A percentile compares a stretch with the other conserved stretches of the same genome.
phyloP scores from a whole-genome alignment of 2,888 invertebrate species.

The Morpho helenor region DNA sequence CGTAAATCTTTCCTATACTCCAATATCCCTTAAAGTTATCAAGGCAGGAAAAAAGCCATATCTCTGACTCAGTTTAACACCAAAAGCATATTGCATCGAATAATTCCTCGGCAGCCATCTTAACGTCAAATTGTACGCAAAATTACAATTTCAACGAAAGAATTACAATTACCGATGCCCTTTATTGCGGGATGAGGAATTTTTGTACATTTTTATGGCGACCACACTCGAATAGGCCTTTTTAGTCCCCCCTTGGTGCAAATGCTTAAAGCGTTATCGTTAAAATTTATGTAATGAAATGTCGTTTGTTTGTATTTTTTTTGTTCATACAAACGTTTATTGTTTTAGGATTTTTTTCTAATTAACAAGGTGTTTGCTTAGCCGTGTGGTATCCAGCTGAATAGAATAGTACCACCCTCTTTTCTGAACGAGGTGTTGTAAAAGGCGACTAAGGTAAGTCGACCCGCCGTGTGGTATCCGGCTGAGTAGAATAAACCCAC shows the following conservation, averaged over 20 bases:
- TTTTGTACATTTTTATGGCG: constrained; percentile 56
- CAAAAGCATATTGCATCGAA: constrained; percentile 41
- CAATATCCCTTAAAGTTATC: no score
- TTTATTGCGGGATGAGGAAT: constrained; percentile 54
- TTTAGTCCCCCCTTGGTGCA: constrained; percentile 43
- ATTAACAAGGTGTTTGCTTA: no score
- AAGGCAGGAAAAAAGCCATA: constrained; percentile 2
- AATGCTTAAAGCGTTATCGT: constrained; percentile 56
- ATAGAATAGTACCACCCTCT: no score
- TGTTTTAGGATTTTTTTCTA: neutral
- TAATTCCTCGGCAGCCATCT: constrained; percentile 47
- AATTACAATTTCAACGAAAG: constrained; percentile 56
- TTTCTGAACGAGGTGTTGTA: no score
- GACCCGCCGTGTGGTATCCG: no score
- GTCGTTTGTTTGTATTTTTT: constrained; percentile 36
- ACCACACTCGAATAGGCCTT: constrained; percentile 56
- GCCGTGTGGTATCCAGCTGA: no score
- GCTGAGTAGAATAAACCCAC: no score
- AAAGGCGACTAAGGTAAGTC: no score
- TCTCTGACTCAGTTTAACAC: constrained; percentile 19
- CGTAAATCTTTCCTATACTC: no score
- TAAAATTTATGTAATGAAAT: constrained; percentile 70
- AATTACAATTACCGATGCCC: constrained; percentile 58
- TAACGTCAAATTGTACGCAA: constrained; percentile 57
- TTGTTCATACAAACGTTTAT: neutral